phyloP scores from a whole-genome alignment of 2,888 invertebrate genomes.

The Xylocampa areola region DNA sequence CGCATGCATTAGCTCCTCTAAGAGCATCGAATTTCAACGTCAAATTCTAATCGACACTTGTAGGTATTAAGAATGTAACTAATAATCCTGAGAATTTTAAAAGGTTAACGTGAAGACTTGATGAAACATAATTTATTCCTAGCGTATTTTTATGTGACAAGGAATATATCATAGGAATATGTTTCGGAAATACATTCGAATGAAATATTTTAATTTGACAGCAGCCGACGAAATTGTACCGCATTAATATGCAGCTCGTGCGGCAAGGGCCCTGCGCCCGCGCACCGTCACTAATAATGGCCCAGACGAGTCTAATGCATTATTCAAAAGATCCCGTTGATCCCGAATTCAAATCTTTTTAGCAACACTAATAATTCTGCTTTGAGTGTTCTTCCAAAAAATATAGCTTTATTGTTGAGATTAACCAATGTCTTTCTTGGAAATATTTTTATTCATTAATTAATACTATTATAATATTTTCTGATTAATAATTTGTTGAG shows the following conservation, averaged over 20 bases:
- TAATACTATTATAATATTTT: constrained; percentile 6
- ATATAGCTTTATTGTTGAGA: neutral
- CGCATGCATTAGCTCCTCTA: constrained; percentile 46
- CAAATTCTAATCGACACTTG: constrained; percentile 4
- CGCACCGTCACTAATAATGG: constrained; percentile 81
- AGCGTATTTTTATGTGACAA: constrained; percentile 59
- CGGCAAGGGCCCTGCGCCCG: constrained; percentile 74
- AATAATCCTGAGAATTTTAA: constrained; percentile 27
- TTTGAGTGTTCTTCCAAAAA: constrained; percentile 38
- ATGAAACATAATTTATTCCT: constrained; percentile 51
- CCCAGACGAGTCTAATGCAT: constrained; percentile 78
- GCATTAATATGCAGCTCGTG: constrained; percentile 88
- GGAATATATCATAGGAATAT: constrained; percentile 71
- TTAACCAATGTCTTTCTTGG: constrained; percentile 1
- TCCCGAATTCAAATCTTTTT: constrained; percentile 76
- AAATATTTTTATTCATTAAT: constrained; percentile 4
- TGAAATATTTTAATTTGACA: constrained; percentile 79
- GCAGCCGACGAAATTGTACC: constrained; percentile 72
- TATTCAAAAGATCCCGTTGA: constrained; percentile 80
- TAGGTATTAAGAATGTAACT: constrained; percentile 1
- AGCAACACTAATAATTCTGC: constrained; percentile 60
- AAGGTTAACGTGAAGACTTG: constrained; percentile 24
- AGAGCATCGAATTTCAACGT: constrained; percentile 45
- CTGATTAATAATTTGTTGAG: constrained; percentile 21
- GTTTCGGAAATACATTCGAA: constrained; percentile 73